A percentile compares a stretch with the other conserved stretches of the same genome.
phyloP scores from a whole-genome alignment of 2,888 invertebrate species.

The Microctonus brassicae region DNA sequence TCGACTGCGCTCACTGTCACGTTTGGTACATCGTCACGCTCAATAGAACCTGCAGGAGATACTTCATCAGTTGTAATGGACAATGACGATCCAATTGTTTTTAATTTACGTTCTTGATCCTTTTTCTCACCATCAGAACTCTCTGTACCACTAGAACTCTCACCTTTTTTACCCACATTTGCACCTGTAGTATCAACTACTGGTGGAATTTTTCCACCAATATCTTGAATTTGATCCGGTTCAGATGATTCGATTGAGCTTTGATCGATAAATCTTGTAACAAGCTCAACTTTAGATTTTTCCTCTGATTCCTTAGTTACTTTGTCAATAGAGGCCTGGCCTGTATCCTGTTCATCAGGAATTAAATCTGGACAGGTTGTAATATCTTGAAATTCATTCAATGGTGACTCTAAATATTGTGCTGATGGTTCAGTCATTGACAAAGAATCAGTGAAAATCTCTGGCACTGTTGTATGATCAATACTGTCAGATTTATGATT shows the following conservation, averaged over 20 bases:
- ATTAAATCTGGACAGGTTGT: conserved; percentile 58
- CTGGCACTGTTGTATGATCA: conserved; percentile 62
- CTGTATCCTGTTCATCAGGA: conserved; percentile 57
- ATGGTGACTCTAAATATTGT: conserved; percentile 63
- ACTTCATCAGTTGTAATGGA: conserved; percentile 32
- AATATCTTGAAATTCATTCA: conserved; percentile 65
- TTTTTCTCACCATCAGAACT: conserved; percentile 44
- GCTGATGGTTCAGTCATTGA: conserved; percentile 65
- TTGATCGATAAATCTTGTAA: conserved; percentile 63
- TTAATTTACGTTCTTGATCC: conserved; percentile 31
- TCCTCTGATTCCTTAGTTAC: conserved; percentile 22
- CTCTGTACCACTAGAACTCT: conserved; percentile 45
- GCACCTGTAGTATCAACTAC: conserved; percentile 26
- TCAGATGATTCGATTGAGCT: conserved; percentile 65
- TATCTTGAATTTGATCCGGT: conserved; percentile 47
- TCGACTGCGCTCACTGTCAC: conserved; percentile 56
- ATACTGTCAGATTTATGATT: conserved; percentile 64
- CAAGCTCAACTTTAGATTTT: conserved; percentile 52
- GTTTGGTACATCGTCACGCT: conserved; percentile 59
- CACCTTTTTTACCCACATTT: conserved; percentile 35
- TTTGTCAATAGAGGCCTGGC: conserved; percentile 32
- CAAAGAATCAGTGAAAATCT: conserved; percentile 62
- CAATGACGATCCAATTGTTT: conserved; percentile 24
- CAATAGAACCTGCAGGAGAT: conserved; percentile 35
- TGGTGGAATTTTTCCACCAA: conserved; percentile 32